Conservation (phyloP, 2,888 invertebrate species). For the Catonia carolina region DNA sequence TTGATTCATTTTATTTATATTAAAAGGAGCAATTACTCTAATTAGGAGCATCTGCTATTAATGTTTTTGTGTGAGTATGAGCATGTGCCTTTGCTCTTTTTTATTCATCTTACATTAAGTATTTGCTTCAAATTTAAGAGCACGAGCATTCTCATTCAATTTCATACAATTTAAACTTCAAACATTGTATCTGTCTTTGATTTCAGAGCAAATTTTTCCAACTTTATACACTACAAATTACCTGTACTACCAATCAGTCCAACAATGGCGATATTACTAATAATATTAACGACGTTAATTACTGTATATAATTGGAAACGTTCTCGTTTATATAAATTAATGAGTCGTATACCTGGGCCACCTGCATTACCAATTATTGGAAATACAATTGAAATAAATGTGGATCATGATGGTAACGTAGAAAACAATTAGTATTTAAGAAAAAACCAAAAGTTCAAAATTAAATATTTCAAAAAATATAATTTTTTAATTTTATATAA, state of each 20-base stretch:
- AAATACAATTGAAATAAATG: constrained; percentile 54
- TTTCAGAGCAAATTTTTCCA: constrained; percentile 2
- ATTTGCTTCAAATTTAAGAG: too few species aligned
- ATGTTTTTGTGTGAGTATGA: too few species aligned
- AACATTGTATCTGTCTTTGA: too few species aligned
- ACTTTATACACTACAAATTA: neutral
- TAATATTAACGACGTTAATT: neutral
- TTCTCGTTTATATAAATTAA: constrained; percentile 42
- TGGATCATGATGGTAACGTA: constrained; percentile 50
- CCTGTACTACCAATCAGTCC: neutral
- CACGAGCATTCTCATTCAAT: too few species aligned
- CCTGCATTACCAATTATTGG: constrained; percentile 53
- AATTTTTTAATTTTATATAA: neutral
- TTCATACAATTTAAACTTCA: too few species aligned
- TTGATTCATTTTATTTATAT: too few species aligned
- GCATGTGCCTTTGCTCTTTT: too few species aligned
- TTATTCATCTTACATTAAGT: too few species aligned
- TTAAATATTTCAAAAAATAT: neutral
- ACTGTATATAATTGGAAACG: constrained; percentile 23
- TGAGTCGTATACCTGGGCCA: constrained; percentile 54
- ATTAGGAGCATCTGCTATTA: too few species aligned
- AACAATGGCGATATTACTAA: neutral
- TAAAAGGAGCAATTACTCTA: too few species aligned
- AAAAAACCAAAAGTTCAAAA: neutral
- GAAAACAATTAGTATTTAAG: neutral